Evolutionary conservation across 1,140 invertebrate species (phyloP).

Genomic region (Temnothorax curvispinosus): DNA sequence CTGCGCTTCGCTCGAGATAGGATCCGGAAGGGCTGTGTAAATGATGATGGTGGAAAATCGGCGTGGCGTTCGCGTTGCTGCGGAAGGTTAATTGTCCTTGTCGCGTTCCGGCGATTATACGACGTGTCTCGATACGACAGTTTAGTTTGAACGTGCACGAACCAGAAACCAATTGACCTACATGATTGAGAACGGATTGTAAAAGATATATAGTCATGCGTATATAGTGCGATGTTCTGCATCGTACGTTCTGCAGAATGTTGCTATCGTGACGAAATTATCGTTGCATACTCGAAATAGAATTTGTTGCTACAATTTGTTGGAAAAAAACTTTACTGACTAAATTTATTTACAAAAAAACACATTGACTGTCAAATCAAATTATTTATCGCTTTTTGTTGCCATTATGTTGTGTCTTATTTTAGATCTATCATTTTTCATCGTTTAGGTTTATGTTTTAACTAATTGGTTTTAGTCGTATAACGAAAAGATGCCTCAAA

Average conservation of each 20-base stretch:
- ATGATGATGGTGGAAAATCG: constrained; percentile 53
- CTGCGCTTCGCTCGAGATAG: constrained; percentile 42
- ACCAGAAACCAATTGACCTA: constrained; percentile 44
- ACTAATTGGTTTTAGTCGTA: background rate
- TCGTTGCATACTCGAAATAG: background rate
- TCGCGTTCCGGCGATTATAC: constrained; percentile 44
- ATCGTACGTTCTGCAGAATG: background rate
- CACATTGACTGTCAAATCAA: background rate
- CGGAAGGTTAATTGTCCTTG: constrained; percentile 55
- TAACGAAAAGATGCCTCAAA: background rate
- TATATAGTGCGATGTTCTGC: background rate
- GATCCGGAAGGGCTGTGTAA: constrained; percentile 47
- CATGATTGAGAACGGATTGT: constrained; percentile 34
- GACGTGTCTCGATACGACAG: constrained; percentile 34
- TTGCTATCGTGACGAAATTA: background rate
- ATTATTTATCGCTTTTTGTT: background rate
- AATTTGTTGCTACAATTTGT: background rate
- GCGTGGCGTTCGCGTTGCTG: constrained; percentile 27
- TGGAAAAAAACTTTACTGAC: background rate
- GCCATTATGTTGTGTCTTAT: background rate
- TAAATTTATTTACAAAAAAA: background rate
- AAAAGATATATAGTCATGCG: constrained; percentile 14
- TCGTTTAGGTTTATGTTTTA: background rate
- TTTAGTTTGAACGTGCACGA: constrained; percentile 19
- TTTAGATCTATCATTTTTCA: background rate